Evolutionary conservation across 2,797 vertebrate genomes (phyloP).

Genomic region (Typhlichthys subterraneus): DNA sequence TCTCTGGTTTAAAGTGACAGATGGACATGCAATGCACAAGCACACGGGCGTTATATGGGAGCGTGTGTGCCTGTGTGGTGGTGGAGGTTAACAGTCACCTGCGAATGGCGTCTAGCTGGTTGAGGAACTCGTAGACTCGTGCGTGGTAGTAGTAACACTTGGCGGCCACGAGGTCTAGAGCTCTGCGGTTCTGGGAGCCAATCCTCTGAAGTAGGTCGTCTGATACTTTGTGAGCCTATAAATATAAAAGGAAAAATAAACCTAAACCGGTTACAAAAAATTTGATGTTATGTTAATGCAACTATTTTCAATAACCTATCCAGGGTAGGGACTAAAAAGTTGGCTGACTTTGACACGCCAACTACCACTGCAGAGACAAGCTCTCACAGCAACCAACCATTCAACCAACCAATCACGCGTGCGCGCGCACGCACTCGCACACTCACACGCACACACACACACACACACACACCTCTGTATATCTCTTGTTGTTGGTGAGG

Average conservation of each 20-base stretch:
- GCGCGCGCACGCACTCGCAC: too few species aligned
- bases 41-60: neutral
- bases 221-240: slow-evolving; percentile 91
- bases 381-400: too few species aligned
- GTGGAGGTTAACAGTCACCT: slow-evolving; percentile 65
- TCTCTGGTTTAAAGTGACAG: too few species aligned
- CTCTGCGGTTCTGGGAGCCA: slow-evolving; percentile 91
- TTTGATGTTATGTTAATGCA: neutral
- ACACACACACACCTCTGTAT: slow-evolving; percentile 79
- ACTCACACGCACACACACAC: neutral
- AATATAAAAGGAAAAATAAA: neutral
- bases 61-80: neutral
- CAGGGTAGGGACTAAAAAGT: too few species aligned
- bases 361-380: too few species aligned
- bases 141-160: slow-evolving; percentile 98
- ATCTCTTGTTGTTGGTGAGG: slow-evolving; percentile 92
- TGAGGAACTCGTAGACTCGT: slow-evolving; percentile 91
- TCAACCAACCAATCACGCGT: too few species aligned
- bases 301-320: too few species aligned
- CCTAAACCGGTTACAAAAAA: neutral
- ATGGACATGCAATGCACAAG: neutral
- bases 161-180: slow-evolving; percentile 91
- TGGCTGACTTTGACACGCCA: too few species aligned
- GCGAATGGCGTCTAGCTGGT: slow-evolving; percentile 86
- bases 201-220: slow-evolving; percentile 96